These are phyloP conservation scores for Triplophysa dalaica DNA, from an alignment of 2,113 vertebrate genomes.

Conservation along the genomic window DNA sequence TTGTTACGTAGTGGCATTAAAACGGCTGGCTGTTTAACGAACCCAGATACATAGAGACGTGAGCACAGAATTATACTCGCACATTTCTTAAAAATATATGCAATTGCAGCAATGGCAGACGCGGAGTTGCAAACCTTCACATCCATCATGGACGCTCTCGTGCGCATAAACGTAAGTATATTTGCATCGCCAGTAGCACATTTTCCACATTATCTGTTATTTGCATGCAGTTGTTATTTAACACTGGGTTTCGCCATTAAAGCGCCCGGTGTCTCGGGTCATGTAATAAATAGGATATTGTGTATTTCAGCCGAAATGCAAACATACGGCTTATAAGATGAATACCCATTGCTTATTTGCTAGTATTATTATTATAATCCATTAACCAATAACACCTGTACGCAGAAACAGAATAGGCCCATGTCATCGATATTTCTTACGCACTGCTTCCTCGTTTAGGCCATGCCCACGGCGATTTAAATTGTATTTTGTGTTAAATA, in stretches of 20 bases:
- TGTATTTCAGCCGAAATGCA: background rate
- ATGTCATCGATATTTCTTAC: background rate
- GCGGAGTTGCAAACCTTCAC: slow-evolving; percentile 89
- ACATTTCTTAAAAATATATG: background rate
- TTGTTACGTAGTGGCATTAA: background rate
- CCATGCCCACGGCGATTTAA: background rate
- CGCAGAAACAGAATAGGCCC: background rate
- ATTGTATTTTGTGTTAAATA: background rate
- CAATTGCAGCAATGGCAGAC: slow-evolving; percentile 79
- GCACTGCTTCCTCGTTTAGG: background rate
- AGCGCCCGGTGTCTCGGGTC: no score
- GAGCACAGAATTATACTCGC: background rate
- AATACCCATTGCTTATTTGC: background rate
- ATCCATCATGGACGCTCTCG: slow-evolving; percentile 91
- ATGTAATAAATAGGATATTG: background rate
- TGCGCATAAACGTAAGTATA: slow-evolving; percentile 88
- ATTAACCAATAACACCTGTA: slow-evolving; percentile 8
- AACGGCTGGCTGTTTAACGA: background rate
- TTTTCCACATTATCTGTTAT: background rate
- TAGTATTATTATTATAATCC: background rate
- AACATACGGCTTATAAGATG: background rate
- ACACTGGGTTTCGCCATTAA: background rate
- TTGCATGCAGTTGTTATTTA: background rate
- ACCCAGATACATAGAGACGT: background rate
- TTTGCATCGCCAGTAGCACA: slow-evolving; percentile 11